phyloP scores from a whole-genome alignment of 1,140 invertebrate genomes.

The Drosophila baimaii region DNA sequence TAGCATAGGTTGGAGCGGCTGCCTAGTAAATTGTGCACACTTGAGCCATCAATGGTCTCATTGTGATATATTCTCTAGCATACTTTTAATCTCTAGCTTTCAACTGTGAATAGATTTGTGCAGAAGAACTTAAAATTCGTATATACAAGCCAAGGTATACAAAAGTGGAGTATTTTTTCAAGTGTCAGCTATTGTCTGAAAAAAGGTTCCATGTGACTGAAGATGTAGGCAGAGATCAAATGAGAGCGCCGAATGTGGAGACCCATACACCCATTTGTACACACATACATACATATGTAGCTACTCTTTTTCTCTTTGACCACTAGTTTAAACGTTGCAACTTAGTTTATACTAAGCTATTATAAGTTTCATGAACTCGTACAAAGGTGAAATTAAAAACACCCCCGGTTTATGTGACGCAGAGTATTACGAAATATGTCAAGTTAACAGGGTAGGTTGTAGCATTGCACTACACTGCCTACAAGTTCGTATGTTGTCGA shows the following conservation, averaged over 20 bases:
- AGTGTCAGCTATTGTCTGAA: conserved; percentile 2
- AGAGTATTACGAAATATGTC: too few relatives aligned
- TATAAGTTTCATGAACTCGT: neutral
- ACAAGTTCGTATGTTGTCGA: neutral
- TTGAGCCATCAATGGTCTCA: too few relatives aligned
- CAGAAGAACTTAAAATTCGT: neutral
- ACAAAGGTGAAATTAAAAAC: neutral
- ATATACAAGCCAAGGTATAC: too few relatives aligned
- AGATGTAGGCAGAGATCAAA: conserved; percentile 16
- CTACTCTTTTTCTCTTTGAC: neutral
- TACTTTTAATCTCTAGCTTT: neutral
- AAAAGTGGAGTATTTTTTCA: neutral
- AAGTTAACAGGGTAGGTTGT: neutral
- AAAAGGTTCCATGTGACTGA: conserved; percentile 8
- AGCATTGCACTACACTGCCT: neutral
- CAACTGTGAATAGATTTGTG: neutral
- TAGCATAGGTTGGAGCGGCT: too few relatives aligned
- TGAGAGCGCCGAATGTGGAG: conserved; percentile 5
- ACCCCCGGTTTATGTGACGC: neutral
- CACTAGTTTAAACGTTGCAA: neutral
- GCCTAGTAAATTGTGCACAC: too few relatives aligned
- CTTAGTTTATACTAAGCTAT: conserved; percentile 5
- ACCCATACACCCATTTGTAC: too few relatives aligned
- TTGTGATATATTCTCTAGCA: neutral
- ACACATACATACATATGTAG: neutral